Evolutionary conservation across 2,888 invertebrate species (phyloP), one percentile per base, ranked within the genome.

Genomic region (Drosophila ezoana): DNA sequence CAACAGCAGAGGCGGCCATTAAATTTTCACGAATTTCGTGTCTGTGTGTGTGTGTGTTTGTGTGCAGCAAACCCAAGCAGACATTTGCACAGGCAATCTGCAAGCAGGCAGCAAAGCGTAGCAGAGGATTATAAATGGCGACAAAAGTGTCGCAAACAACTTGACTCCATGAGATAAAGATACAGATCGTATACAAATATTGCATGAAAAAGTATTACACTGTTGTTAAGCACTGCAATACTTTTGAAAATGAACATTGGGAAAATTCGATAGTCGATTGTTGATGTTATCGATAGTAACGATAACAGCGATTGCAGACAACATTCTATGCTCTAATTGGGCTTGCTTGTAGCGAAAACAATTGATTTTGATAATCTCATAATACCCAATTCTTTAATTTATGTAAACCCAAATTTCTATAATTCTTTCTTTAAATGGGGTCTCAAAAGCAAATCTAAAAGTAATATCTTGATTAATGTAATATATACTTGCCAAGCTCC

Each of bases 1-100:
- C 89, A 83, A 77, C 83, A 85, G 75, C 85, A 87, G 86, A 58
- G 78, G 51, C 83, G 65, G 74, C 86, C 86, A 89, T 89, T 86
- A 83, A 89, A 89, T 86, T 89, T 88, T 83, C 76, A 89, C 80
- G 82, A 76, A 73, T 41, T 64, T 51, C 23, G 38, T 44, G 38
- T 10, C 2, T 35, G 44, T 13, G 23, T 47, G 9, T 35, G 11
- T 43, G 40, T 57, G 23, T 28, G 20, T 40, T 18, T 41, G 45
- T 38, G 35, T 32, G 56, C 57, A 64, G 74, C 58, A 51, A 64
- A 60, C 57, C 38, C 48, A 61, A 68, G 49, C 56, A 72, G 66
- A 63, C 61, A 64, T 49, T 35, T 53, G 28, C 56, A 38, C 38
- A 58, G 49, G 32, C 10, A 47, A 47, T 33, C 56, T 48, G 60